Base-by-base conservation (phyloP, 2,113 vertebrate species). In the Cyprinodon variegatus region DNA sequence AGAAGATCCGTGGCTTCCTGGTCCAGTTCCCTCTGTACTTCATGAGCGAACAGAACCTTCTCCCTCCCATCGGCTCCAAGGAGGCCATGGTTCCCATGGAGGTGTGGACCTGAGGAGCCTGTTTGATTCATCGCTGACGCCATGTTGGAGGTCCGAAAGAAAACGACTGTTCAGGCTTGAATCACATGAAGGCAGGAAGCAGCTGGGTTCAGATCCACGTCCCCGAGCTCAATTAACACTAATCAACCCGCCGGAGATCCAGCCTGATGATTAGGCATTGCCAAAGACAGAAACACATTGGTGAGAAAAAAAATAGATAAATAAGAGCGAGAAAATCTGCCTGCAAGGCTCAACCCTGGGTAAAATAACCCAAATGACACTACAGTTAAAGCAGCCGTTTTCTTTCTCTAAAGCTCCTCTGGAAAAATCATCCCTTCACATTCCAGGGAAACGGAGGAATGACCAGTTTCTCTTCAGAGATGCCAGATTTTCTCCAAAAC, bases 71-170 rank as follows among this genome's bases (percentile, higher is more conserved):
- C 0, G 97, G 97, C 79, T 97, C 96, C 70, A 99, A 97, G 88
- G 98, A 99, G 91, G 94, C 96, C 82, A 99, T 99, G 83, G 96
- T 99, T 61, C 98, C 98, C 79, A 97, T 96, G 94, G 98, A 99
- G 84, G 95, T 97, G 64, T 99, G 98, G 97, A 98, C 97, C 83
- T 99, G 96, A 96, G 89, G 8, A 0, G 7, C n/a, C 0, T 36
- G 3, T 17, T 12, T 0, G 20, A 2, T 2, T 4, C 4, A 29
- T 29, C 7, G 11, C 63, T 74, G 70, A 61, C 0, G 45, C 69
- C 74, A 60, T 63, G 60, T 53, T 82, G 41, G 85, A 83, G 64
- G 48, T 77, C 66, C 22, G 9, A 39, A 9, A 41, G 41, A 41
- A 41, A 41, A 41, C 41, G 41, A 9, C 41, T 41, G 64, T 43